Evolutionary conservation across 2,113 vertebrate species (phyloP), one percentile per base, ranked within the genome.

Genomic region (Sigmodon hispidus): DNA sequence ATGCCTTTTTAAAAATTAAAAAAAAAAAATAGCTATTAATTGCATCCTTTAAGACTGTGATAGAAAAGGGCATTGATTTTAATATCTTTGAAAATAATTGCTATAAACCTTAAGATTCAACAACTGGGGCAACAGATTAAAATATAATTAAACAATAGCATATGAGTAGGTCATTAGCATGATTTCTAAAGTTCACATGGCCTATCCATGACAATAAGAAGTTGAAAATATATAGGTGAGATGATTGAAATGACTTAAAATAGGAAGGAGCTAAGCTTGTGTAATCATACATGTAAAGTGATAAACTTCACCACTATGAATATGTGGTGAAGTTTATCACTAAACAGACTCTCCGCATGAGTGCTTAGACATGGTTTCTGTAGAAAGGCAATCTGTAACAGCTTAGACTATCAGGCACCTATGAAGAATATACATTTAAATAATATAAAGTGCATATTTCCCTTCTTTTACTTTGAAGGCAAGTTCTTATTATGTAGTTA

Each of bases 81-180:
- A 81, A 45, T 63, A 81, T 69, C 87, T 95, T 63, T 57, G 34
- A 36, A 63, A 72, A 45, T 86, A 75, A 63, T 45, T n/a, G 16
- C 57, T 67, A 19, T 19, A 15, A 87, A 90, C 43, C 0, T 72
- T 63, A 81, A 16, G 50, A 84, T 15, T 81, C n/a, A 43, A 90
- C n/a, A n/a, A n/a, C 26, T 40, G 19, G 13, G 13, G 29, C 21
- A 24, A 50, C 0, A 86, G 67, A 81, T 90, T 67, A 87, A 88
- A 96, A 80, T 93, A 43, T n/a, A 50, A 65, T 83, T 90, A 89
- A 87, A 83, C 48, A 86, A 57, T 1, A 61, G 80, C 86, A n/a
- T 43, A 83, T 55, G 26, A 52, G 34, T 36, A 84, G 22, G 29
- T 7, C 50, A 90, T 93, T 92, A 90, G 69, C 75, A 40, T 75